These are phyloP conservation scores for Drosophila sordidapex DNA, from an alignment of 2,888 invertebrate genomes.

Conservation along the genomic window DNA sequence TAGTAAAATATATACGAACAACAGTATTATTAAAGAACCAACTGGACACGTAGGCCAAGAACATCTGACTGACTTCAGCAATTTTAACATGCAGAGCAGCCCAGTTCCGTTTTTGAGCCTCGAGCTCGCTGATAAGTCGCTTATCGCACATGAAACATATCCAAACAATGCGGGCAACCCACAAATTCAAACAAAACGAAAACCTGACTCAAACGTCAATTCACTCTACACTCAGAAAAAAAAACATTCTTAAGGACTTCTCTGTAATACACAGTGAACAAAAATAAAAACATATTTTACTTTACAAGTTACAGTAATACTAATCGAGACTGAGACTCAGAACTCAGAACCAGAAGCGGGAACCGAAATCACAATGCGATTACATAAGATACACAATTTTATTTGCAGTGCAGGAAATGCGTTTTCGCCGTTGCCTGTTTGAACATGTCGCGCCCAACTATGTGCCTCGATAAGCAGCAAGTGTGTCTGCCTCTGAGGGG, in stretches of 20 bases:
- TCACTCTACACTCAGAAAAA: background rate
- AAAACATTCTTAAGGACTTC: background rate
- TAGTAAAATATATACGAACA: slow-evolving; percentile 32
- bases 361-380: background rate
- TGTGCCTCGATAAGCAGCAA: slow-evolving; percentile 45
- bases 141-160: slow-evolving; percentile 36
- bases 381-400: background rate
- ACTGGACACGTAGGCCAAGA: slow-evolving; percentile 22
- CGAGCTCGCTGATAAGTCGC: slow-evolving; percentile 32
- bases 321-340: background rate
- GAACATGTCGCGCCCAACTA: slow-evolving; percentile 40
- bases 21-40: slow-evolving; percentile 8
- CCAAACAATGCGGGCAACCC: slow-evolving; percentile 38
- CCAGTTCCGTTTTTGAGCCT: slow-evolving; percentile 5
- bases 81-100: slow-evolving; percentile 9
- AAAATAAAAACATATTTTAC: background rate
- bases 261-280: background rate
- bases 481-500: slow-evolving; percentile 5
- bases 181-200: slow-evolving; percentile 4
- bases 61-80: slow-evolving; percentile 33
- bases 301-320: too few relatives aligned
- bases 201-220: slow-evolving; percentile 34
- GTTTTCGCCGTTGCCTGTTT: slow-evolving; percentile 31
- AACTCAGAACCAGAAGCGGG: background rate
- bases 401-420: background rate